Conservation (phyloP, 2,113 vertebrate species). For the Barbus barbus region DNA sequence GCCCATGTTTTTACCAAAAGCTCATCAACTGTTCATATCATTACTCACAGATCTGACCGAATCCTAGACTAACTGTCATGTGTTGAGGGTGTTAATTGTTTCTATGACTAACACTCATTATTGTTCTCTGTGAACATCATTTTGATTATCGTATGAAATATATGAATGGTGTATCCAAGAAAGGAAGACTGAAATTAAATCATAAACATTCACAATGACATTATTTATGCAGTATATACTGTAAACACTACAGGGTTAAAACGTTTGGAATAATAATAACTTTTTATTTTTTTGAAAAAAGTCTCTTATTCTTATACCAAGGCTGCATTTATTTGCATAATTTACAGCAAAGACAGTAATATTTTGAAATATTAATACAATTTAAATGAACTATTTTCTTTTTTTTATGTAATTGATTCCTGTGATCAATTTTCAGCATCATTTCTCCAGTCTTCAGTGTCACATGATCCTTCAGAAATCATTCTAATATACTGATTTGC, state of each 20-base stretch:
- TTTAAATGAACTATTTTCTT: not conserved
- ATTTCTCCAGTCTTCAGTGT: too few relatives aligned
- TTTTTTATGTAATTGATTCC: too few relatives aligned
- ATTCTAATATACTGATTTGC: too few relatives aligned
- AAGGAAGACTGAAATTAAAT: too few relatives aligned
- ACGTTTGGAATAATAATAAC: too few relatives aligned
- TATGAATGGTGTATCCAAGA: too few relatives aligned
- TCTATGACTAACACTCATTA: not conserved
- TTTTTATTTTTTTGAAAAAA: not conserved
- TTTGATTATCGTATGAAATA: too few relatives aligned
- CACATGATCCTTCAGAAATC: not conserved
- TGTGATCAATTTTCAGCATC: not conserved
- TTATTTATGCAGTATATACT: too few relatives aligned
- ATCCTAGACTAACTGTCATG: not conserved
- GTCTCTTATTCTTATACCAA: not conserved
- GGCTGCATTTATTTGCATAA: not conserved
- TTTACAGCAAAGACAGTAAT: not conserved
- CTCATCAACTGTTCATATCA: not conserved
- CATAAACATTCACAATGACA: too few relatives aligned
- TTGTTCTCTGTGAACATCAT: too few relatives aligned
- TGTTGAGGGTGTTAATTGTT: too few relatives aligned
- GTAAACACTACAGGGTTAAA: too few relatives aligned
- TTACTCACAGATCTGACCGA: not conserved
- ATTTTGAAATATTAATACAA: not conserved
- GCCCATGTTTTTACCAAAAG: not conserved